A percentile compares a stretch with the other conserved stretches of the same genome.
Conservation (phyloP, 2,888 invertebrate genomes). For the Perizoma flavofasciatum region DNA sequence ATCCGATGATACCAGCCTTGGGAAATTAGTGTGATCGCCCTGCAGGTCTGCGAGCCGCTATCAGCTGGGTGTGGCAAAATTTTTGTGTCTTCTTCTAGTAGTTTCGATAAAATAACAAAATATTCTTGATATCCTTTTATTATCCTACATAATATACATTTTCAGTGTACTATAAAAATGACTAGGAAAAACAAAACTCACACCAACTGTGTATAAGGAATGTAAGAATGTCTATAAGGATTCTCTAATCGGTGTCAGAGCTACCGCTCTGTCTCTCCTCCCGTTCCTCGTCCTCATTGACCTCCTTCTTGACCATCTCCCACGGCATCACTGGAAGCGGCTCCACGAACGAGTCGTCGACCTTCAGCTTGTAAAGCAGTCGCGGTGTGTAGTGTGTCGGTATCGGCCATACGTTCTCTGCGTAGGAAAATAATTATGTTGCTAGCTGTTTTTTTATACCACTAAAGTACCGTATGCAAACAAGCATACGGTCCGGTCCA, state of each 20-base stretch:
- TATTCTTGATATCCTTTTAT: conserved; percentile 7
- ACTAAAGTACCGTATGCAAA: too few relatives aligned
- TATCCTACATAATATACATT: conserved; percentile 4
- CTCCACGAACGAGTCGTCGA: conserved; percentile 76
- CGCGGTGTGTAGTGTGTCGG: conserved; percentile 73
- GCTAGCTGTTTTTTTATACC: too few relatives aligned
- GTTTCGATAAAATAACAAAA: neutral
- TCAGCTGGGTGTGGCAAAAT: too few relatives aligned
- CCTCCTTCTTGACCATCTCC: conserved; percentile 65
- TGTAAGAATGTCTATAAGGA: too few relatives aligned
- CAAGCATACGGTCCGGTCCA: too few relatives aligned
- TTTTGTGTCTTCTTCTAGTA: too few relatives aligned
- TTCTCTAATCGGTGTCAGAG: conserved; percentile 59
- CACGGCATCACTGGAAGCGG: conserved; percentile 77
- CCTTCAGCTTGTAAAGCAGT: conserved; percentile 68
- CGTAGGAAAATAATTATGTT: too few relatives aligned
- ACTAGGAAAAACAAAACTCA: conserved; percentile 37
- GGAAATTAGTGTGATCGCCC: too few relatives aligned
- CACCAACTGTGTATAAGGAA: too few relatives aligned
- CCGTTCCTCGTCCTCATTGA: conserved; percentile 55
- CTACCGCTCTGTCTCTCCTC: conserved; percentile 56
- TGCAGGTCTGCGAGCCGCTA: too few relatives aligned
- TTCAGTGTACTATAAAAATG: conserved; percentile 33
- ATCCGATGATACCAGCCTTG: too few relatives aligned
- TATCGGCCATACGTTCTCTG: conserved; percentile 75